Base-by-base conservation (phyloP, 2,797 vertebrate species). In the Coccyzus lansbergi region DNA sequence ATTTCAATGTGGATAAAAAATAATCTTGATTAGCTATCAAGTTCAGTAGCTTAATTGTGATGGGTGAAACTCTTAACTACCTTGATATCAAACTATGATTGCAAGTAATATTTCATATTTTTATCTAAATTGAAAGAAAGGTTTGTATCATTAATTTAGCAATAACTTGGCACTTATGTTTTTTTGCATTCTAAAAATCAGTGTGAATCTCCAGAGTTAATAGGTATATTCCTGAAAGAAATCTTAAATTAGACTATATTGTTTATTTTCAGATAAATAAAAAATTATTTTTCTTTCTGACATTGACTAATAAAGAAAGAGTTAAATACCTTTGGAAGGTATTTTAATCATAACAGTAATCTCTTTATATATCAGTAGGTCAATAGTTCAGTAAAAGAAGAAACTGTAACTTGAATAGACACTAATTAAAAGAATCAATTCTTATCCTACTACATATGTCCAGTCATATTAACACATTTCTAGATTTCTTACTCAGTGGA, bases 351-450 rank as follows among this genome's bases (percentile, higher is more conserved):
- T 96, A 97, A 96, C 87, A 95, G 76, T 97, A 97, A 97, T 97
- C 96, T 97, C 96, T 97, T 96, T 96, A 94, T 97, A 84, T 97
- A 97, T 96, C 97, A 96, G 91, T 97, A 93, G 98, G 98, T 98
- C 97, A 98, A 98, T 94, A 98, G 98, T 98, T 98, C 97, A 98
- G 92, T 95, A 97, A 95, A 97, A 97, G 95, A 97, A 97, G 86
- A 95, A 96, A 97, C 94, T 97, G 94, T 98, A 98, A 98, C 97
- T 98, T 98, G 97, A 98, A 97, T 96, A 98, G 98, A 98, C 98
- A 98, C 98, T 99, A 99, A 99, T 99, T 99, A 99, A 99, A 99
- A 99, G 98, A 99, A 99, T 99, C 98, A 99, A 98, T 98, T 98
- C 98, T 98, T 98, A 98, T 98, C 98, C 98, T 97, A 97, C 98